These are phyloP conservation scores for Nipponacmea schrenckii DNA, from an alignment of 2,888 invertebrate genomes.

Conservation along the genomic window DNA sequence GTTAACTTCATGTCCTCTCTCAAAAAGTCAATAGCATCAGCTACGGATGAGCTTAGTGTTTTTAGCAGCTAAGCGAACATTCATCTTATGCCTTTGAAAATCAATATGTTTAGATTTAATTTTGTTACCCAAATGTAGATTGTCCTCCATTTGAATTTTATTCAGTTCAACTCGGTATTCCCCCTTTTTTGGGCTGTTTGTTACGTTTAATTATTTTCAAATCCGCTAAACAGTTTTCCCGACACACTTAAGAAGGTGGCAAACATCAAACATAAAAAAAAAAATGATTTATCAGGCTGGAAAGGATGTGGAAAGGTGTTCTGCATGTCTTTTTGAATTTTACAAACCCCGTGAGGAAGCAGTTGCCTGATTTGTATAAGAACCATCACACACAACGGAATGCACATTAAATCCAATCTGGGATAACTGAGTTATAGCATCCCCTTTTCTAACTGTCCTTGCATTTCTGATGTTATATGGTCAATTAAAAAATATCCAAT, in stretches of 20 bases:
- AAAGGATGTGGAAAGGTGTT: no score
- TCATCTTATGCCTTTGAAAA: not conserved
- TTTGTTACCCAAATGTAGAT: not conserved
- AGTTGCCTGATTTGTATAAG: no score
- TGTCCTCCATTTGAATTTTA: conserved; percentile 7
- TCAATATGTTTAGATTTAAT: not conserved
- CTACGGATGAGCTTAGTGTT: not conserved
- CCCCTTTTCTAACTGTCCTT: conserved; percentile 11
- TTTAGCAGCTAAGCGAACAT: no score
- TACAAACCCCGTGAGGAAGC: no score
- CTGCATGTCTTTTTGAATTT: no score
- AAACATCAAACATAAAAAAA: no score
- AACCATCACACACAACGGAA: no score
- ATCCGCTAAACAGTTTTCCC: no score
- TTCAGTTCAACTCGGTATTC: not conserved
- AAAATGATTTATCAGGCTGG: no score
- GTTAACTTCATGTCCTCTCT: not conserved
- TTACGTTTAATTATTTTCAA: no score
- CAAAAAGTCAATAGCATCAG: not conserved
- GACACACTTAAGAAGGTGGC: no score
- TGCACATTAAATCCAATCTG: conserved; percentile 7
- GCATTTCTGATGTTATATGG: not conserved
- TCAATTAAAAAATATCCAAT: no score
- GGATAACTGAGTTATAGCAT: conserved; percentile 10
- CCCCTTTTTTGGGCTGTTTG: conserved; percentile 9